These are phyloP conservation scores for Oreonectes daqikongensis DNA, from an alignment of 2,797 vertebrate species.

Conservation along the genomic window DNA sequence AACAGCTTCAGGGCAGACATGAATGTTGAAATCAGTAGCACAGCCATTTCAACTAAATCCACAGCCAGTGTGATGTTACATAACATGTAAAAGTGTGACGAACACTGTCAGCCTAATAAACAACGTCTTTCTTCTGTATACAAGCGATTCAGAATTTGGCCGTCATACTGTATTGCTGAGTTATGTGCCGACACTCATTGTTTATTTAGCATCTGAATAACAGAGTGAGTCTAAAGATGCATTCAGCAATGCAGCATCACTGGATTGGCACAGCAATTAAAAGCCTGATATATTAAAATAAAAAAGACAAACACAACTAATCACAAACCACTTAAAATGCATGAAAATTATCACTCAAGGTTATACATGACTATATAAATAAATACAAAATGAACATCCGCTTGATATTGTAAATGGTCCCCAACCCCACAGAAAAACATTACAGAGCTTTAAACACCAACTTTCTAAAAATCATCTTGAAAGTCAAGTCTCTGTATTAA, in stretches of 20 bases:
- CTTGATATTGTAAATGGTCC: constrained; percentile 25
- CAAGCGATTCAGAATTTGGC: constrained; percentile 31
- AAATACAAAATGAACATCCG: constrained; percentile 31
- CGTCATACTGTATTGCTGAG: constrained; percentile 33
- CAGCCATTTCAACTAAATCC: not conserved
- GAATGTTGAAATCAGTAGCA: not conserved
- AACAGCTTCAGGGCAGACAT: constrained; percentile 24
- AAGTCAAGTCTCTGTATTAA: not conserved
- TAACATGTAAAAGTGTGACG: not conserved
- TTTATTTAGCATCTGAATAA: constrained; percentile 22
- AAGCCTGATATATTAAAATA: constrained; percentile 3
- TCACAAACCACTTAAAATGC: not conserved
- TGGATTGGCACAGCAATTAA: constrained; percentile 25
- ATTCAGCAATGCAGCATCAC: constrained; percentile 11
- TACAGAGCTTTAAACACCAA: not conserved
- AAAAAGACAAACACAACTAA: not conserved
- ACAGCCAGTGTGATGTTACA: not conserved
- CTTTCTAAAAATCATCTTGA: not conserved
- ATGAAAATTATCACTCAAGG: constrained; percentile 3
- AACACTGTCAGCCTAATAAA: not conserved
- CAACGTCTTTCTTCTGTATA: constrained; percentile 6
- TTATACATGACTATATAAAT: constrained; percentile 18
- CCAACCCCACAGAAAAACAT: not conserved
- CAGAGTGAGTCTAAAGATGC: constrained; percentile 4
- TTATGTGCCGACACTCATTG: constrained; percentile 13